Percentiles rank a stretch among this genome's conserved stretches.
Conservation (phyloP, 2,797 vertebrate genomes). For the Micropoecilia bifurca region DNA sequence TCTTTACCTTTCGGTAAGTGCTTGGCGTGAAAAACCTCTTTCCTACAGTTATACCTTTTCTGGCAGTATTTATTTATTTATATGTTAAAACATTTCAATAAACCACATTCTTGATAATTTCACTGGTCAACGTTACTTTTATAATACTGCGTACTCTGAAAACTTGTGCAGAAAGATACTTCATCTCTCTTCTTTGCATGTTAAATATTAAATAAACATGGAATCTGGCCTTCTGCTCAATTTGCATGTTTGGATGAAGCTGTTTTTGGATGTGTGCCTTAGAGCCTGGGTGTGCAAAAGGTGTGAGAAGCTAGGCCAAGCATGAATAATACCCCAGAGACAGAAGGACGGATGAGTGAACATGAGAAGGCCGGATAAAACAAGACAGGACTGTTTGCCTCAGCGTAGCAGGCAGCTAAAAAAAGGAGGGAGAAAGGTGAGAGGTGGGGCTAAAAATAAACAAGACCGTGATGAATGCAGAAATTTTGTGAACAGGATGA, state of each 20-base stretch:
- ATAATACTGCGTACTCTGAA: neutral
- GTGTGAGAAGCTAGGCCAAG: constrained; percentile 57
- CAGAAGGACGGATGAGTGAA: constrained; percentile 51
- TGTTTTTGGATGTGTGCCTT: constrained; percentile 43
- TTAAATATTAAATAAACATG: neutral
- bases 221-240: constrained; percentile 17
- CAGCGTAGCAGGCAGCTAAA: constrained; percentile 26
- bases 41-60: neutral
- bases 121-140: neutral
- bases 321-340: constrained; percentile 62
- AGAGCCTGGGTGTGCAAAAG: constrained; percentile 52
- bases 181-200: neutral
- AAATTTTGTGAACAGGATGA: constrained; percentile 4
- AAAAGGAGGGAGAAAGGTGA: constrained; percentile 3
- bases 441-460: neutral
- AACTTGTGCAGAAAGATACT: neutral
- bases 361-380: constrained; percentile 62
- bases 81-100: neutral
- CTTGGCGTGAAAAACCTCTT: neutral
- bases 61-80: neutral
- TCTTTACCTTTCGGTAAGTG: neutral
- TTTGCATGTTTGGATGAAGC: constrained; percentile 43
- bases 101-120: neutral
- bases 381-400: constrained; percentile 51
- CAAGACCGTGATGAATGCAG: neutral